Percentiles rank a stretch among this genome's conserved stretches.
Evolutionary conservation across 2,797 vertebrate species (phyloP).

Genomic region (Protonibea diacanthus): DNA sequence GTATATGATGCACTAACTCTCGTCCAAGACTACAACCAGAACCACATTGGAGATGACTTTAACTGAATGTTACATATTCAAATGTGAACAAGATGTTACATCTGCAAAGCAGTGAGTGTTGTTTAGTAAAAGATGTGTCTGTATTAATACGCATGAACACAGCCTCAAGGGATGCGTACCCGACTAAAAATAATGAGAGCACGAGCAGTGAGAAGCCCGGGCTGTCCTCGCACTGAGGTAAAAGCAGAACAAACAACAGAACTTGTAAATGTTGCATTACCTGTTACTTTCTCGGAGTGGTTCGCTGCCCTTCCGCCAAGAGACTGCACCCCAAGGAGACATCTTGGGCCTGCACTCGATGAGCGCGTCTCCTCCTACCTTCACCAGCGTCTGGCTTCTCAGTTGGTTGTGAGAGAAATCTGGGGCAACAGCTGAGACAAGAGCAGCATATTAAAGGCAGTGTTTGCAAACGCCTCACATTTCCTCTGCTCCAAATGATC

Average conservation of each 20-base stretch:
- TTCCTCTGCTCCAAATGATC: constrained; percentile 18
- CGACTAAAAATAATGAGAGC: constrained; percentile 10
- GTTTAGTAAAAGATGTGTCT: constrained; percentile 18
- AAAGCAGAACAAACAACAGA: constrained; percentile 29
- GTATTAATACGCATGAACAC: constrained; percentile 36
- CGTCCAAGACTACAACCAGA: neutral
- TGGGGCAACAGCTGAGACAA: constrained; percentile 91
- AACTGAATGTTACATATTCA: neutral
- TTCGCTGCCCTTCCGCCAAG: constrained; percentile 94
- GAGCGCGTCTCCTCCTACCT: constrained; percentile 92
- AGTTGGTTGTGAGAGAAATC: constrained; percentile 94
- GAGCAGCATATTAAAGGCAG: constrained; percentile 52
- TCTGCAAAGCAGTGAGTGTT: constrained; percentile 19
- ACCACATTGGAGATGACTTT: neutral
- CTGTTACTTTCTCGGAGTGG: constrained; percentile 89
- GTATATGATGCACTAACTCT: neutral
- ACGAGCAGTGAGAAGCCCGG: constrained; percentile 3
- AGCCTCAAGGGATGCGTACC: neutral
- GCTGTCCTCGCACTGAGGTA: neutral
- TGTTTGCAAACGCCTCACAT: constrained; percentile 46
- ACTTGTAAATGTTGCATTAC: constrained; percentile 79
- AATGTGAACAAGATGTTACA: constrained; percentile 8
- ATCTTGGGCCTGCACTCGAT: constrained; percentile 97
- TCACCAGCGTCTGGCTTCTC: constrained; percentile 92
- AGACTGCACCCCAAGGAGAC: constrained; percentile 93